Percentiles rank a stretch among this genome's conserved stretches.
Conservation (phyloP, 2,113 vertebrate genomes). For the Lamprotornis superbus region DNA sequence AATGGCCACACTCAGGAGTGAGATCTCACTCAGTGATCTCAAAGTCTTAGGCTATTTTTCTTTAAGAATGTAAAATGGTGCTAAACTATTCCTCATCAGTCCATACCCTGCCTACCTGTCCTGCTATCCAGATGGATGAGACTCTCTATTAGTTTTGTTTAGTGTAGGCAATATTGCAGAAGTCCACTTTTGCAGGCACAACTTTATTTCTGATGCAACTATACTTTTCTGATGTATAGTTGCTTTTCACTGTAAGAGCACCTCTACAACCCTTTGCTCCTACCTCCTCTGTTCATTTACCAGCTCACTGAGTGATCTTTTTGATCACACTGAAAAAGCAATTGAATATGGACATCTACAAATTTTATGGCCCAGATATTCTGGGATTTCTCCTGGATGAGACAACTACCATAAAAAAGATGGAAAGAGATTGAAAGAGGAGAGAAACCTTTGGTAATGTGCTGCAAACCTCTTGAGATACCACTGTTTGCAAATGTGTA, state of each 20-base stretch:
- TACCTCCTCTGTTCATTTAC: neutral
- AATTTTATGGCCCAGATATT: neutral
- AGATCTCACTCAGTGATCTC: neutral
- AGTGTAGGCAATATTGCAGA: neutral
- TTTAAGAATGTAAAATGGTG: neutral
- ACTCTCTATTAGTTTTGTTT: neutral
- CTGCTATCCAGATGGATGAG: neutral
- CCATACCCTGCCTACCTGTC: neutral
- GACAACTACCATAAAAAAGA: neutral
- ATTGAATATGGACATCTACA: too few relatives aligned
- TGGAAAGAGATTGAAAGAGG: neutral
- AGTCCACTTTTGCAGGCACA: neutral
- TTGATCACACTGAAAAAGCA: neutral
- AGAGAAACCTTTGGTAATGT: neutral
- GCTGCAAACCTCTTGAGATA: neutral
- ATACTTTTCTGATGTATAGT: neutral
- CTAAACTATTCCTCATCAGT: neutral
- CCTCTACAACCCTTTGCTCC: neutral
- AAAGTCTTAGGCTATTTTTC: constrained; percentile 3
- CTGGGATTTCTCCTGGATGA: neutral
- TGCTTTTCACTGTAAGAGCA: neutral
- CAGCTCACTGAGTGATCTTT: rapidly evolving
- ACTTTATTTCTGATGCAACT: neutral
- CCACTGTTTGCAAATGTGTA: neutral
- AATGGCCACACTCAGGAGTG: neutral